Conservation (phyloP, 2,888 invertebrate species). For the Acleris sparsana region DNA sequence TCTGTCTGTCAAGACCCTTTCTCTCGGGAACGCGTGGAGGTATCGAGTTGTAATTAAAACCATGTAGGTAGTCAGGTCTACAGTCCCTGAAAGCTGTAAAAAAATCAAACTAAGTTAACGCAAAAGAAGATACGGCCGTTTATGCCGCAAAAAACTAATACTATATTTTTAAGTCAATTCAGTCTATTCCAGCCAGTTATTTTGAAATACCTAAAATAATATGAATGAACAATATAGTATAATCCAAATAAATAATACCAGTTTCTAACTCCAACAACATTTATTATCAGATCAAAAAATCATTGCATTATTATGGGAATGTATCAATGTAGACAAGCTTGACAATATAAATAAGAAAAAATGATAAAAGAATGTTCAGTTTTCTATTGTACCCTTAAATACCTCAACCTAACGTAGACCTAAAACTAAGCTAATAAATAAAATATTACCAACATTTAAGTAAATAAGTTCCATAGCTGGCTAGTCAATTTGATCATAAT, state of each 20-base stretch:
- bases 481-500: constrained; percentile 33
- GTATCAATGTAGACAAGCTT: constrained; percentile 33
- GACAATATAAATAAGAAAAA: constrained; percentile 19
- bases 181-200: background rate
- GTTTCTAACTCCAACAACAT: constrained; percentile 7
- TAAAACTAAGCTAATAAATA: constrained; percentile 19
- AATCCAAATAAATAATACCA: constrained; percentile 17
- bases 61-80: too few species aligned
- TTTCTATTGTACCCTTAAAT: constrained; percentile 28
- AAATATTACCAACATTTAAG: constrained; percentile 28
- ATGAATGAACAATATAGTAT: too few species aligned
- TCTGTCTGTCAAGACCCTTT: too few species aligned
- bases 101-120: too few species aligned
- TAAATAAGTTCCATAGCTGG: constrained; percentile 13
- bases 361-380: constrained; percentile 30
- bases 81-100: too few species aligned
- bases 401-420: constrained; percentile 14
- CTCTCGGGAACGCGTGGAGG: too few species aligned
- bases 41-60: too few species aligned
- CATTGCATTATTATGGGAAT: constrained; percentile 28
- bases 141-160: too few species aligned
- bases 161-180: background rate
- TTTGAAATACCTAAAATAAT: background rate
- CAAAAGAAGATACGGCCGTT: too few species aligned
- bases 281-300: constrained; percentile 31